Evolutionary conservation across 2,888 invertebrate genomes (phyloP).

Genomic region (Pseudoips prasinana): DNA sequence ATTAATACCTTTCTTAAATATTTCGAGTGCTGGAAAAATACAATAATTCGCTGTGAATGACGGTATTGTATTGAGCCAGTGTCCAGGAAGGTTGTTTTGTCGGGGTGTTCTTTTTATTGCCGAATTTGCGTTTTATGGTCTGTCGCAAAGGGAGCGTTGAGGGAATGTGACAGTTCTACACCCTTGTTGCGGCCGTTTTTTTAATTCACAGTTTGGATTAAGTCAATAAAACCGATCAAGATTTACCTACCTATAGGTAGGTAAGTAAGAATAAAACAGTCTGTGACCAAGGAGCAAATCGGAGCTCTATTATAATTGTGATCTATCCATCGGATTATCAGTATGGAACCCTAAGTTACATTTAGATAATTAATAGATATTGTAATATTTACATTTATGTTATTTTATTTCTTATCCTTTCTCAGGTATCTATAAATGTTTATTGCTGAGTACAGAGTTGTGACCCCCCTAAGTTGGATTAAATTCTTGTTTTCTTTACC

Average conservation of each 20-base stretch:
- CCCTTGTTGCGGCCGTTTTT: constrained; percentile 53
- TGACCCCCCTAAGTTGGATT: too few relatives aligned
- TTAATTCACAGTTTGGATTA: constrained; percentile 40
- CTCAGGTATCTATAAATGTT: not conserved
- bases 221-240: constrained; percentile 23
- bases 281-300: too few relatives aligned
- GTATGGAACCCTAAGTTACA: too few relatives aligned
- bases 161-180: constrained; percentile 68
- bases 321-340: too few relatives aligned
- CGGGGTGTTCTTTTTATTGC: constrained; percentile 77
- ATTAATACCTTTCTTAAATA: constrained; percentile 77
- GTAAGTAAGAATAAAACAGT: too few relatives aligned
- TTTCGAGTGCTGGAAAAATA: constrained; percentile 78
- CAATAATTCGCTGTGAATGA: constrained; percentile 77
- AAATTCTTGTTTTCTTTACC: constrained; percentile 17
- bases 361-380: too few relatives aligned
- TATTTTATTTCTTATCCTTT: not conserved
- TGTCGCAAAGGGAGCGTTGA: constrained; percentile 65
- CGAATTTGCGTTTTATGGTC: constrained; percentile 80
- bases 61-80: constrained; percentile 77
- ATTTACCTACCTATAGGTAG: too few relatives aligned
- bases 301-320: too few relatives aligned
- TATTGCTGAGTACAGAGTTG: too few relatives aligned
- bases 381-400: too few relatives aligned
- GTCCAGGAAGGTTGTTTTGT: constrained; percentile 80